Evolutionary conservation across 2,113 vertebrate species (phyloP).

Genomic region (Percina caprodes): DNA sequence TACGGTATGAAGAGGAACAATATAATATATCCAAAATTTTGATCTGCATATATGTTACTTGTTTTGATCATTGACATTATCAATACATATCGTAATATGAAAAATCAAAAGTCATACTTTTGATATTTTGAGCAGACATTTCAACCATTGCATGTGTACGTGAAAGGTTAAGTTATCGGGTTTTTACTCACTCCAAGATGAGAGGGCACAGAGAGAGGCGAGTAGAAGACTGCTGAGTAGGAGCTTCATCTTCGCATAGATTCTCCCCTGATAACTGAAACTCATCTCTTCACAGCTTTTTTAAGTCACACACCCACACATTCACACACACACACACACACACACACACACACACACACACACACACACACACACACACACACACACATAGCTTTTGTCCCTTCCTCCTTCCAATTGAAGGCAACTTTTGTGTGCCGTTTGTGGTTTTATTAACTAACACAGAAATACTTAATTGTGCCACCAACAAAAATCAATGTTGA

Average conservation of each 20-base stretch:
- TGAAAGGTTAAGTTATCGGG: not conserved
- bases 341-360: not conserved
- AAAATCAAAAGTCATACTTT: not conserved
- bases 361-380: too few species aligned
- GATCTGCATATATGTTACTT: not conserved
- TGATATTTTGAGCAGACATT: not conserved
- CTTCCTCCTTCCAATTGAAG: not conserved
- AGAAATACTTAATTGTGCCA: not conserved
- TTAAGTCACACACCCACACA: not conserved
- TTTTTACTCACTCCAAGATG: slow-evolving; percentile 66
- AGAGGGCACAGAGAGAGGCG: slow-evolving; percentile 20
- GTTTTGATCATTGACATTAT: not conserved
- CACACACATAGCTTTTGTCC: not conserved
- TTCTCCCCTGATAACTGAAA: not conserved
- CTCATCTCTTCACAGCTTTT: not conserved
- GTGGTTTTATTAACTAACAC: not conserved
- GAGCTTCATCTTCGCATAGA: slow-evolving; percentile 59
- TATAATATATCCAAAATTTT: not conserved
- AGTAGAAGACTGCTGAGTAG: slow-evolving; percentile 49
- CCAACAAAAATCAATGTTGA: not conserved
- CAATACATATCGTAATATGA: too few species aligned
- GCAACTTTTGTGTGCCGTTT: not conserved
- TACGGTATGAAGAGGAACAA: not conserved
- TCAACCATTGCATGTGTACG: too few species aligned
- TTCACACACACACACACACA: not conserved